A percentile compares a stretch with the other conserved stretches of the same genome.
Evolutionary conservation across 2,113 vertebrate genomes (phyloP).

Genomic region (Addax nasomaculatus): DNA sequence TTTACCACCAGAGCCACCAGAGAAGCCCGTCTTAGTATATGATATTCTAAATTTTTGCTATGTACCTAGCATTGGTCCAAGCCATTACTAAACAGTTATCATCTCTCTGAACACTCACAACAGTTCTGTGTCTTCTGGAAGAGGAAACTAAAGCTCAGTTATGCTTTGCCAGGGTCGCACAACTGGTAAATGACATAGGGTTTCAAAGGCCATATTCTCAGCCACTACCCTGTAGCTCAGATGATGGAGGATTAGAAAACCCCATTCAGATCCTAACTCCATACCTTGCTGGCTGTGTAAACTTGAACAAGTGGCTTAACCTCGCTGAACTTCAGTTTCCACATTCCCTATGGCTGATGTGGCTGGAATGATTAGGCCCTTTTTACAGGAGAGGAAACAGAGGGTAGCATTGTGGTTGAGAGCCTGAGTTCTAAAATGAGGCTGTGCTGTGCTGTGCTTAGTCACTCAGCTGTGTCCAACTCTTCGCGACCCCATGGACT

Average conservation of each 20-base stretch:
- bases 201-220: not conserved
- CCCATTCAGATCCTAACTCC: not conserved
- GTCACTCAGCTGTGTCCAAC: not conserved
- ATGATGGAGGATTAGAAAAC: not conserved
- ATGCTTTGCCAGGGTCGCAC: not conserved
- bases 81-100: not conserved
- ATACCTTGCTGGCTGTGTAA: not conserved
- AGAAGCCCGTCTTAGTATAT: not conserved
- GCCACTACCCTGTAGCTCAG: rapidly evolving
- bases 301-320: not conserved
- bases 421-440: not conserved
- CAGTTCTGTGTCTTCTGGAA: not conserved
- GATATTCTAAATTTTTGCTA: not conserved
- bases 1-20: not conserved
- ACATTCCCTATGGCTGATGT: not conserved
- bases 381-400: not conserved
- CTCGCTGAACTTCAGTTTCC: not conserved
- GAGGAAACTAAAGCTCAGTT: not conserved
- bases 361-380: not conserved
- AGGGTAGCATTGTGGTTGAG: not conserved
- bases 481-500: not conserved
- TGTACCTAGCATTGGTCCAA: not conserved
- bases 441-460: not conserved
- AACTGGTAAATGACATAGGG: not conserved
- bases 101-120: not conserved